Base-by-base conservation (phyloP, 2,113 vertebrate genomes). In the Dromas ardeola region DNA sequence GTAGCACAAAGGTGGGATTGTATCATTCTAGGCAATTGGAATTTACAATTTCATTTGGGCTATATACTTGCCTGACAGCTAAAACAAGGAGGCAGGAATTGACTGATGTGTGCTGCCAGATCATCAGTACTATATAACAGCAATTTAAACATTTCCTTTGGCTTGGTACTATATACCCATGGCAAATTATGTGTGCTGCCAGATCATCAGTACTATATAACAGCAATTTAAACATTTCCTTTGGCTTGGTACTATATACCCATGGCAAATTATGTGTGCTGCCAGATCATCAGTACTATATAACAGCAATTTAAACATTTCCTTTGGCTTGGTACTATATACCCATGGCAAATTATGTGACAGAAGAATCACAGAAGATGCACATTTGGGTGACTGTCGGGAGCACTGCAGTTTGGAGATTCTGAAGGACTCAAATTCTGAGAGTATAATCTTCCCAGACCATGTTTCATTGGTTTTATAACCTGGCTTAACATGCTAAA, bases 381-480 rank as follows among this genome's bases (percentile, higher is more conserved):
- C 8, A 40, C 13, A 18, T 63, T 67, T 69, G 49, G 16, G 34
- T 91, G 83, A 58, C 25, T 66, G 32, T 63, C 2, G 5, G 76
- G 29, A 87, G 20, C 47, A 66, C 23, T 77, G 58, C 17, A 72
- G 22, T 53, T 61, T 62, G 38, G 53, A 70, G 36, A 82, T 77
- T 70, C 62, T 73, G 45, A 87, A 62, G 15, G 19, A 65, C 45
- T 85, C 14, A 80, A 6, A 80, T 83, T 85, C 50, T 76, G 18
- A 86, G 32, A 61, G 9, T 17, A 42, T 61, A 82, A 82, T 94
- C 74, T 87, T 87, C 58, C n/a, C n/a, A 80, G 88, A 34, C 36
- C 62, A 55, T 59, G 84, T 94, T 94, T n/a, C 20, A 69, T 87
- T 49, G 22, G 62, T 87, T 97, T 93, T 93, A 94, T 85, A 90